Percentiles rank a stretch among this genome's conserved stretches.
phyloP scores from a whole-genome alignment of 1,140 invertebrate genomes.

The Pararge aegeria region DNA sequence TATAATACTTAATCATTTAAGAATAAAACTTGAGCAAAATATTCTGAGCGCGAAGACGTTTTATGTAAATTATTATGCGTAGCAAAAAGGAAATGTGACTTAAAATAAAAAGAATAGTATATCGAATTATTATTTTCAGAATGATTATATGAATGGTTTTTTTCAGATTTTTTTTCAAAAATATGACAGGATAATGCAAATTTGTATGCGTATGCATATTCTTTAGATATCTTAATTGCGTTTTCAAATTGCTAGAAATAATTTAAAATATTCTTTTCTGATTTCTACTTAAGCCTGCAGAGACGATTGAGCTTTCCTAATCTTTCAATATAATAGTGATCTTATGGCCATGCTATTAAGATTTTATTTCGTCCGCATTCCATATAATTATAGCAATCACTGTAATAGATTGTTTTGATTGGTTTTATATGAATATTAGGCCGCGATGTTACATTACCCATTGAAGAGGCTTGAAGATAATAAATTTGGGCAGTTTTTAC shows the following conservation, averaged over 20 bases:
- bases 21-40: background rate
- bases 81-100: background rate
- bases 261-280: constrained; percentile 1
- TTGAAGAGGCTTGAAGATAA: constrained; percentile 11
- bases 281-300: constrained; percentile 3
- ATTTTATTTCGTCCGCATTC: background rate
- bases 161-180: no score
- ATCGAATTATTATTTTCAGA: no score
- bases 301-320: constrained; percentile 1
- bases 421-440: constrained; percentile 41
- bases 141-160: no score
- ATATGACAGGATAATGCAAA: no score
- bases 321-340: background rate
- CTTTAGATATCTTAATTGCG: no score
- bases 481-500: constrained; percentile 18
- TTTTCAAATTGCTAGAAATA: background rate
- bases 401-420: constrained; percentile 45
- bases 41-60: no score
- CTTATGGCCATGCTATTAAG: background rate
- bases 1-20: no score
- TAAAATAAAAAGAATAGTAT: no score
- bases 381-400: constrained; percentile 15
- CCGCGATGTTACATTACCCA: constrained; percentile 14
- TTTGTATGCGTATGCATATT: no score
- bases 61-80: no score